Evolutionary conservation across 2,797 vertebrate species (phyloP), one percentile per base, ranked within the genome.

Genomic region (Oophaga sylvatica): DNA sequence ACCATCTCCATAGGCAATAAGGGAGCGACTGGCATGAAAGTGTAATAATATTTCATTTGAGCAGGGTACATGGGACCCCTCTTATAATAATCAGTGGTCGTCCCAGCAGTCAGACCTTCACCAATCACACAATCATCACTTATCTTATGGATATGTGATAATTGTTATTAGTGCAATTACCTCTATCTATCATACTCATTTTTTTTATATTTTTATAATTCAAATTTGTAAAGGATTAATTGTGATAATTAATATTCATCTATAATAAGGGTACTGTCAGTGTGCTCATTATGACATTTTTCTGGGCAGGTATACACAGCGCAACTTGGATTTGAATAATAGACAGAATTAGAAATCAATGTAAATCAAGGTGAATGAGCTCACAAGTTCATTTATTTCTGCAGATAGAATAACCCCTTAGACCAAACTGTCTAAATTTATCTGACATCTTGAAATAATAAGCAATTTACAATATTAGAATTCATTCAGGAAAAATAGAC

Each of bases 361-460:
- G n/a, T 68, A 48, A 82, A 68, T 82, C 65, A 68, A 16, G 65
- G 26, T 68, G n/a, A 82, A 68, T 13, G 81, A 56, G 17, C 65
- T 53, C 7, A 26, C 48, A 70, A n/a, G 48, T 70, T 82, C 53
- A 70, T 56, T 56, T 57, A 56, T 16, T 62, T 2, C 62, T 29
- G 48, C 41, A 68, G 65, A 59, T 82, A 19, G 29, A 70, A 82
- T 82, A 83, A 56, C 26, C 59, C 81, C 67, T 29, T 11, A 41
- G 82, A 62, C 57, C n/a, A 60, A 84, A 62, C 82, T 84, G 20
- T 56, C 63, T 73, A n/a, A 26, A 59, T 70, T 76, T 70, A 76
- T 31, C 82, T 75, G 82, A 75, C 60, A 75, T 84, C 70, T 62
- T 75, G 70, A 63, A 84, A 84, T 84, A 84, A 84, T 76, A 73